Evolutionary conservation across 2,888 invertebrate genomes (phyloP).

Genomic region (Liopterus haemorrhoidalis): DNA sequence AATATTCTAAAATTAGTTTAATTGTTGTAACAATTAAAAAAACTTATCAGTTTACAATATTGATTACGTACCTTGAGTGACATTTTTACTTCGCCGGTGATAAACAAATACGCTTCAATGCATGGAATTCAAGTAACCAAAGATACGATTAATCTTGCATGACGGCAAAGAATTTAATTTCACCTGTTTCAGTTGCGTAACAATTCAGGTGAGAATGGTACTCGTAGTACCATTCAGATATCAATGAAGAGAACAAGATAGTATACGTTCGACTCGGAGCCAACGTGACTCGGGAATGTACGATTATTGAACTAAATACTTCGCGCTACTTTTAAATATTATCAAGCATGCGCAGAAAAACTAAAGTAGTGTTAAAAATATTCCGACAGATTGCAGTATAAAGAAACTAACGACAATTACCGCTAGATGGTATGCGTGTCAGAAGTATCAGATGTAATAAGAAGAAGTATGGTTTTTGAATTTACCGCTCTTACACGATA

Average conservation of each 20-base stretch:
- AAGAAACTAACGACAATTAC: too few species aligned
- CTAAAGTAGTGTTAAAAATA: too few species aligned
- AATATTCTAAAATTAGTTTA: too few species aligned
- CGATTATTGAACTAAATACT: conserved; percentile 22
- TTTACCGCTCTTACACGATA: too few species aligned
- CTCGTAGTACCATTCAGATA: conserved; percentile 24
- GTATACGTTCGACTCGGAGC: conserved; percentile 2
- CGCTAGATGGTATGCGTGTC: too few species aligned
- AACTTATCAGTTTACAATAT: too few species aligned
- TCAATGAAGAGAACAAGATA: conserved; percentile 14
- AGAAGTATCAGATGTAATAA: too few species aligned
- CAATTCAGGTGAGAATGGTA: conserved; percentile 30
- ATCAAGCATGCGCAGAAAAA: conserved; percentile 8
- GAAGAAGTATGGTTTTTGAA: too few species aligned
- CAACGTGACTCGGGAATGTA: conserved; percentile 6
- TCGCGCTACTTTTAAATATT: conserved; percentile 21
- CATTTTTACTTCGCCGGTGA: conserved; percentile 11
- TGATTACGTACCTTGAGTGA: conserved; percentile 17
- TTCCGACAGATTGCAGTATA: too few species aligned
- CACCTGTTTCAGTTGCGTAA: conserved; percentile 34
- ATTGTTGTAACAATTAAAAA: too few species aligned
- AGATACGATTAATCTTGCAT: conserved; percentile 11
- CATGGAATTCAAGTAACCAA: background rate
- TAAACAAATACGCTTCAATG: background rate
- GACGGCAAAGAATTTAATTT: conserved; percentile 18